Evolutionary conservation across 2,888 invertebrate genomes (phyloP).

Genomic region (Zhengitettix transpicula): DNA sequence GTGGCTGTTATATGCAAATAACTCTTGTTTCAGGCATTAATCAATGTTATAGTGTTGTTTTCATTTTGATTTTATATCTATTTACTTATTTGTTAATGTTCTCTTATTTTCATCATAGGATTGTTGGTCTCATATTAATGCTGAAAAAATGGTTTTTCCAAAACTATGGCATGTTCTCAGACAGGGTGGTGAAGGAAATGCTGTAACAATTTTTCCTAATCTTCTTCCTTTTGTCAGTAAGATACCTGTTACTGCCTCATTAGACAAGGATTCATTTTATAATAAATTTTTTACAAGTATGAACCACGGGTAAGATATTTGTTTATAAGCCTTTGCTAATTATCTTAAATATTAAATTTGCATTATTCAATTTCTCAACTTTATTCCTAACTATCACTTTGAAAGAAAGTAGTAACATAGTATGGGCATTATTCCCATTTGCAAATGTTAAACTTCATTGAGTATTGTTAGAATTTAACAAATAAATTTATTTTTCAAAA

Average conservation of each 20-base stretch:
- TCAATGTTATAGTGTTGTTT: not conserved
- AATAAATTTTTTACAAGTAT: slow-evolving; percentile 50
- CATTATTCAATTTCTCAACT: too few relatives aligned
- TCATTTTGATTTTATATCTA: not conserved
- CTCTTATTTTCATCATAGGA: not conserved
- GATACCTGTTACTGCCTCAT: slow-evolving; percentile 34
- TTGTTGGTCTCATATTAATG: slow-evolving; percentile 36
- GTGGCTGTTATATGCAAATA: not conserved
- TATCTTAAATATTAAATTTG: too few relatives aligned
- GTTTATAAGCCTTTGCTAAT: too few relatives aligned
- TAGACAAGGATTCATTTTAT: slow-evolving; percentile 36
- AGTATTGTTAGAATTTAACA: not conserved
- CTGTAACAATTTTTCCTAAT: slow-evolving; percentile 51
- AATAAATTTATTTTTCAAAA: too few relatives aligned
- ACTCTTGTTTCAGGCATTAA: not conserved
- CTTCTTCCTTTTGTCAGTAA: slow-evolving; percentile 60
- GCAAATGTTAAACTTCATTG: not conserved
- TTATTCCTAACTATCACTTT: not conserved
- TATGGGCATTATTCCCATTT: not conserved
- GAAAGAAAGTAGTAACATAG: not conserved
- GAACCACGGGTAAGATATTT: slow-evolving; percentile 36
- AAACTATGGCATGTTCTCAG: slow-evolving; percentile 49
- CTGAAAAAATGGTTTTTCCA: slow-evolving; percentile 55
- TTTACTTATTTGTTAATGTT: not conserved
- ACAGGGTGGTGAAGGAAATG: slow-evolving; percentile 62